Evolutionary conservation across 2,888 invertebrate genomes (phyloP), one percentile per base, ranked within the genome.

Genomic region (Agrochola litura): DNA sequence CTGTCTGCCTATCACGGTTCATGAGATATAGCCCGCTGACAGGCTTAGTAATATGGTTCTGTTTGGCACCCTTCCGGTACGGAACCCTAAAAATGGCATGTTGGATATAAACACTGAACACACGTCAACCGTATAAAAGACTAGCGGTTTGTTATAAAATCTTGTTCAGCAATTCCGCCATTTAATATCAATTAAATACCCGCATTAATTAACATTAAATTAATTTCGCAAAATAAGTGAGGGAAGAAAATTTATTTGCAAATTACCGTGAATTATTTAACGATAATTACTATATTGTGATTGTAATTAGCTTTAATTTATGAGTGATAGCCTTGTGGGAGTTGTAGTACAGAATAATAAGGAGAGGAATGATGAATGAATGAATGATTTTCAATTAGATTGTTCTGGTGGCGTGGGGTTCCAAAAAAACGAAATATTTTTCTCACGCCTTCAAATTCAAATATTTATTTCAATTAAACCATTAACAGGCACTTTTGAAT

Each of bases 211-310:
- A 63, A 43, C 49, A 41, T 54, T 41, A 63, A 54, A 54, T 77
- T 77, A 77, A 63, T 71, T 79, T 49, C n/a, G 37, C 49, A 25
- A 76, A 82, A 73, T 76, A 76, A 74, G 56, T 66, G 43, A 54
- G 61, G 54, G 9, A 1, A 37, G 46, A 25, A 60, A 74, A 79
- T 75, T 74, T 46, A 73, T 72, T 63, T 63, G 46, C 54, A 25
- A 71, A 73, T 86, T 76, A 76, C 58, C 70, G 49, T 77, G 65
- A 73, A 81, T 83, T 81, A 71, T 75, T 83, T 54, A 37, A 76
- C 54, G 61, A 71, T 71, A 73, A 68, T 76, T 61, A 81, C 49
- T 81, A 75, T 61, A 83, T 81, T 78, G 69, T 49, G 46, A 76
- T 71, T 52, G 43, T 65, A 73, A 75, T 83, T 72, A 65, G 72